Base-by-base conservation (phyloP, 2,797 vertebrate species). In the Siniperca undulata region DNA sequence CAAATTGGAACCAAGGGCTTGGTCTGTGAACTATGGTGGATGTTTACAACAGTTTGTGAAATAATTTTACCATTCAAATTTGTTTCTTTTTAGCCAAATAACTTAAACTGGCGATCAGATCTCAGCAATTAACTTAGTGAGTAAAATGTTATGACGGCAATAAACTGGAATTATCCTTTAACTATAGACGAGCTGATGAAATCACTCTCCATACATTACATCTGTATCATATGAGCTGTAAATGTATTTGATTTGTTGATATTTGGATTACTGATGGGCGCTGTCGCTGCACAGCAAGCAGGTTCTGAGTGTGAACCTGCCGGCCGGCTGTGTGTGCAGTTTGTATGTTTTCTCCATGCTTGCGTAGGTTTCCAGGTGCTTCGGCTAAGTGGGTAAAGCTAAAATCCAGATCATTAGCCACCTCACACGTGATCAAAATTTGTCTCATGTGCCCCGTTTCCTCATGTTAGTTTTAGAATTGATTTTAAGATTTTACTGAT, bases 171-270 rank as follows among this genome's bases (percentile, higher is more conserved):
- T 40, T 8, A 24, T 46, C 12, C 3, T 66, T 59, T 52, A 64
- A 3, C 7, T 19, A 4, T 2, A 64, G 8, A 19, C 0, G 12
- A 66, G 34, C 19, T 8, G 6, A n/a, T 73, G 14, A 34, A 68
- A 72, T 67, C 7, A 16, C 19, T 55, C 40, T 44, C 20, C 56
- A 38, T 59, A 34, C 6, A 72, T 69, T 44, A 1, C 9, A 74
- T 74, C 53, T 70, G 58, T 74, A 68, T 71, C 55, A 60, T 17
- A 12, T 55, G 16, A 59, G 70, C 56, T 87, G 83, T 69, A 65
- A 56, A 83, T 79, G 44, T 48, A 60, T 73, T 75, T 71, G 20
- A 64, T 85, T 74, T 87, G 84, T 82, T 81, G 66, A 72, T 74
- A 52, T 68, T 80, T 77, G 81, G 82, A 48, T 85, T 86, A 62